Evolutionary conservation across 37 sponge, comb jelly and placozoan genomes (phyloP).

Genomic region (Dysidea cf. avara): DNA sequence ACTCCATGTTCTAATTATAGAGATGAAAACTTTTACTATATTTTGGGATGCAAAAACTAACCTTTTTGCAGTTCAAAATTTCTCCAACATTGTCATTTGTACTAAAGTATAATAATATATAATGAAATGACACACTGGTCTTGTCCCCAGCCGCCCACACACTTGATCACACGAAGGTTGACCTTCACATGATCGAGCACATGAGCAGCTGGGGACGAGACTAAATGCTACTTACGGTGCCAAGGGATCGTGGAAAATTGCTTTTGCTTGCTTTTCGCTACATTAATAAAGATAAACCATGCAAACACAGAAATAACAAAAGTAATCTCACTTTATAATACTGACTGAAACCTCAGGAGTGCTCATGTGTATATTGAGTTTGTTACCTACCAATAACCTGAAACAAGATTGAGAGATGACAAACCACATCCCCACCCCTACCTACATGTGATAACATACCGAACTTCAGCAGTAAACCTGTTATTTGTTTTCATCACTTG

Average conservation of each 20-base stretch:
- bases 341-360: constrained; percentile 79
- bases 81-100: no score
- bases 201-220: no score
- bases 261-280: constrained; percentile 88
- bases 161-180: no score
- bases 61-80: no score
- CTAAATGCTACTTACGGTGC: constrained; percentile 72
- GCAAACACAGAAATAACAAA: not conserved
- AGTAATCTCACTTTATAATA: constrained; percentile 75
- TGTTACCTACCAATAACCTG: constrained; percentile 85
- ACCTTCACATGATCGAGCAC: no score
- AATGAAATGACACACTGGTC: not conserved
- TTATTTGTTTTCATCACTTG: constrained; percentile 97
- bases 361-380: constrained; percentile 83
- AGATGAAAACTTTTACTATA: no score
- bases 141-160: no score
- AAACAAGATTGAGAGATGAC: not conserved
- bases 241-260: constrained; percentile 41
- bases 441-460: constrained; percentile 39
- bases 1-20: not conserved
- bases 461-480: constrained; percentile 76
- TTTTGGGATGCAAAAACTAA: no score
- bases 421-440: not conserved
- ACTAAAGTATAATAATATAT: not conserved
- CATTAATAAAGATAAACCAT: not conserved